Evolutionary conservation across 2,888 invertebrate genomes (phyloP).

Genomic region (Metacarcinus magister): DNA sequence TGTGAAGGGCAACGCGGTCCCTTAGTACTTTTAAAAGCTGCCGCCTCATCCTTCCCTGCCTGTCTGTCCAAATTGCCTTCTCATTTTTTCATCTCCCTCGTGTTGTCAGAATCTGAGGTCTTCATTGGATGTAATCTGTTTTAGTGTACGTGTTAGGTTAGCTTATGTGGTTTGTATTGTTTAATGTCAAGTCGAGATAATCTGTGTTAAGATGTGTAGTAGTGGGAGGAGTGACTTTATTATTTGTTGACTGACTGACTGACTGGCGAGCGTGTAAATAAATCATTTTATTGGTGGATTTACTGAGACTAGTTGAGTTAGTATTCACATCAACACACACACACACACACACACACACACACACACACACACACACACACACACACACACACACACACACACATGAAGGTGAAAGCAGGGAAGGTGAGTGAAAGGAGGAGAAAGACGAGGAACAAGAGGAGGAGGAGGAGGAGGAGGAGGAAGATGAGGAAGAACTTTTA

Average conservation of each 20-base stretch:
- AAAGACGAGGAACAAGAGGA: background rate
- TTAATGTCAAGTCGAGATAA: background rate
- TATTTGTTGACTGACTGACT: background rate
- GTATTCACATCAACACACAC: background rate
- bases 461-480: background rate
- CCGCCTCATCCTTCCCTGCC: background rate
- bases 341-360: background rate
- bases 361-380: slow-evolving; percentile 14
- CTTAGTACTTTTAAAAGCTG: background rate
- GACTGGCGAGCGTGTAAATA: too few relatives aligned
- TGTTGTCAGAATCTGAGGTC: background rate
- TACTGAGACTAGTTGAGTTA: background rate
- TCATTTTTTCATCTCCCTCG: background rate
- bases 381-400: slow-evolving; percentile 14
- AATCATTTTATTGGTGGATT: background rate
- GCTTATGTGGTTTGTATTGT: background rate
- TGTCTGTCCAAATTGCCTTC: background rate
- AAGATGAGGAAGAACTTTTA: background rate
- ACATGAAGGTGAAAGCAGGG: background rate
- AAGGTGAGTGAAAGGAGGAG: background rate
- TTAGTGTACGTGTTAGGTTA: background rate
- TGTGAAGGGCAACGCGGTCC: background rate
- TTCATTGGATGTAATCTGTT: background rate
- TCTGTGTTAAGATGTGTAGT: background rate
- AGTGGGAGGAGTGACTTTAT: background rate